These are phyloP conservation scores for Nothocercus julius DNA, from an alignment of 2,113 vertebrate genomes.

Conservation along the genomic window DNA sequence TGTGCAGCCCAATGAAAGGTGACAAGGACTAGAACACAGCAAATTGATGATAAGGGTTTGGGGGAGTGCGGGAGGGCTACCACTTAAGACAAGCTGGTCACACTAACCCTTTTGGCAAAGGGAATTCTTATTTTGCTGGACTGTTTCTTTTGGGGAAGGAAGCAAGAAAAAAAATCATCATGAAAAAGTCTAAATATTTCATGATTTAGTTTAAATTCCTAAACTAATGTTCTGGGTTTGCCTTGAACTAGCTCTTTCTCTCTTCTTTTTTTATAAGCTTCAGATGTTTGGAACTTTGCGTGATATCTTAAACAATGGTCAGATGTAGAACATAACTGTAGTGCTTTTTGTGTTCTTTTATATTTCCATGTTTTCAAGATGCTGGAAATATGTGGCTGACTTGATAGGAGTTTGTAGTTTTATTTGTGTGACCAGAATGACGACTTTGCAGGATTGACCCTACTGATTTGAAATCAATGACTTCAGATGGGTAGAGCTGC, in stretches of 20 bases:
- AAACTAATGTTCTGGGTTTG: background rate
- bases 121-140: background rate
- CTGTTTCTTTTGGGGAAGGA: background rate
- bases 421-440: background rate
- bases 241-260: background rate
- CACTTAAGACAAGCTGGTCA: background rate
- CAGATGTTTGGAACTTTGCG: background rate
- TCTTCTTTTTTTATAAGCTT: background rate
- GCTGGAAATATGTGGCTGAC: background rate
- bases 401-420: background rate
- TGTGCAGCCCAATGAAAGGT: background rate
- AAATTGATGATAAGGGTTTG: background rate
- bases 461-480: background rate
- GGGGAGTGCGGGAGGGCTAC: no score
- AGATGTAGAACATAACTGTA: background rate
- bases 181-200: background rate
- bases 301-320: background rate
- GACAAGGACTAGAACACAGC: background rate
- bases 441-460: background rate
- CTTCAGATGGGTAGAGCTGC: background rate
- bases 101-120: background rate
- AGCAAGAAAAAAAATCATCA: background rate
- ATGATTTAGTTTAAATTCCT: background rate
- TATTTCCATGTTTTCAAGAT: background rate
- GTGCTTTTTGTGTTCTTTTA: background rate